These are phyloP conservation scores for Proteles cristata DNA, from an alignment of 2,113 vertebrate species.

Conservation along the genomic window DNA sequence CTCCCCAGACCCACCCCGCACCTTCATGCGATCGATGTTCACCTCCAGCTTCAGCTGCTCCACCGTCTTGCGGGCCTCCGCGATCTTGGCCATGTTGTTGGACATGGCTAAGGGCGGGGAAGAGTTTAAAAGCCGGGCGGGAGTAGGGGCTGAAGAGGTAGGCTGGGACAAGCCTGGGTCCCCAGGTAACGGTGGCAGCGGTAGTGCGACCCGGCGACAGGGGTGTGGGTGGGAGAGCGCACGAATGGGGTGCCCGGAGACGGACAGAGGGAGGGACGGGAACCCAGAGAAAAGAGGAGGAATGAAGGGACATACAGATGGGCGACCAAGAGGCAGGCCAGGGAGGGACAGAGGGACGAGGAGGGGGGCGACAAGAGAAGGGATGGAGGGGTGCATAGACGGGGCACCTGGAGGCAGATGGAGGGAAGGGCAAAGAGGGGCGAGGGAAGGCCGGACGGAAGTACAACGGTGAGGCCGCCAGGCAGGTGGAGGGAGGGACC, in stretches of 20 bases:
- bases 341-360: background rate
- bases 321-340: background rate
- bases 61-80: slow-evolving; percentile 93
- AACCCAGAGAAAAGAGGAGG: background rate
- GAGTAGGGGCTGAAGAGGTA: background rate
- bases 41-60: slow-evolving; percentile 95
- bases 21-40: slow-evolving; percentile 95
- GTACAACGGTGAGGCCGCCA: background rate
- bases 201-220: background rate
- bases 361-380: background rate
- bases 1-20: slow-evolving; percentile 37
- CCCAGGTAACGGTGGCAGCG: background rate
- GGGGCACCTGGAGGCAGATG: background rate
- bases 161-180: background rate
- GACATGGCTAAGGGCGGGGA: slow-evolving; percentile 87
- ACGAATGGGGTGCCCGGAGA: background rate
- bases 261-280: background rate
- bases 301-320: background rate
- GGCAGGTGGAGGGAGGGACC: background rate
- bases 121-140: background rate
- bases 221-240: background rate
- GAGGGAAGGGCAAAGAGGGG: background rate
- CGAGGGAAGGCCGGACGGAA: background rate
- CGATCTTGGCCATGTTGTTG: slow-evolving; percentile 96
- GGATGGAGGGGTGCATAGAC: background rate